phyloP scores from a whole-genome alignment of 2,113 vertebrate genomes.

The Anoura caudifer region DNA sequence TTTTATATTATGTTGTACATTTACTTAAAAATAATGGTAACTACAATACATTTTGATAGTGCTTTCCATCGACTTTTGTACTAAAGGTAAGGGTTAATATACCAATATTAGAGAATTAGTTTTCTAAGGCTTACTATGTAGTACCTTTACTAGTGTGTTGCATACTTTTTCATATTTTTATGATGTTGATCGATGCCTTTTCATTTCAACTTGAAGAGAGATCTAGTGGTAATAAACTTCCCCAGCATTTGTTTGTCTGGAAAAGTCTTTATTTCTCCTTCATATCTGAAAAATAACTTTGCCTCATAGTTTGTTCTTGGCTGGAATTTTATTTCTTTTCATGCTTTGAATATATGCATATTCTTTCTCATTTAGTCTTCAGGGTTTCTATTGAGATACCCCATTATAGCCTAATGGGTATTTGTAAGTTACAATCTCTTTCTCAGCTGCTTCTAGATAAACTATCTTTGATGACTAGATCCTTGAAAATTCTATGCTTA shows the following conservation, averaged over 20 bases:
- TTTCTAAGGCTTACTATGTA: not conserved
- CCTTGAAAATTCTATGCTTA: not conserved
- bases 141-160: not conserved
- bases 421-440: not conserved
- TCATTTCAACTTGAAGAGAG: not conserved
- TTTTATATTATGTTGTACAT: not conserved
- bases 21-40: not conserved
- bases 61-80: not conserved
- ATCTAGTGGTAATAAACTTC: not conserved
- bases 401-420: not conserved
- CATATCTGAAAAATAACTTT: not conserved
- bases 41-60: not conserved
- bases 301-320: not conserved
- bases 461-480: not conserved
- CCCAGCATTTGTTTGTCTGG: not conserved
- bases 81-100: not conserved
- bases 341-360: not conserved
- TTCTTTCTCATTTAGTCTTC: not conserved
- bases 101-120: not conserved
- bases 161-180: not conserved
- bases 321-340: no score
- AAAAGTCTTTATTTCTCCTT: not conserved
- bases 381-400: not conserved
- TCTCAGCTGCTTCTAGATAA: not conserved
- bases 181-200: not conserved